Evolutionary conservation across 2,888 invertebrate species (phyloP), one percentile per base, ranked within the genome.

Genomic region (Brenthis hecate): DNA sequence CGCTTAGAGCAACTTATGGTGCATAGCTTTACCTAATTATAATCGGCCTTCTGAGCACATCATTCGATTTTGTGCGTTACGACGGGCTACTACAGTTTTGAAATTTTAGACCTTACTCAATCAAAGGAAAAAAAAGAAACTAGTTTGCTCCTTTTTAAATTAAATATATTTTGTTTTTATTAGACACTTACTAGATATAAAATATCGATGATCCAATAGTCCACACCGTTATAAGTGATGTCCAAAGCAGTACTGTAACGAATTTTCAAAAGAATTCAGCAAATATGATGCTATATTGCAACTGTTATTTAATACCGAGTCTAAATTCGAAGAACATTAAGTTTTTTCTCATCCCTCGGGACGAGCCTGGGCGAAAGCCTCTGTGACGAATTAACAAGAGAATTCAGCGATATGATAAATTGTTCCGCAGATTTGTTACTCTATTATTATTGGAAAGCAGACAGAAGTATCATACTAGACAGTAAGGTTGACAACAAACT

Each of bases 361-460:
- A 82, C 80, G 75, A 62, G 43, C 47, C 57, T 54, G 77, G 77
- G 81, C 80, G 78, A 81, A 83, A 84, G 80, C 80, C 81, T 82
- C 81, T 83, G 84, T 82, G 80, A 81, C 91, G 85, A 91, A 91
- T 90, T 87, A 89, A 89, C 89, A 79, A 89, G 90, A 85, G 88
- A 88, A 82, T 83, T 84, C 81, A 80, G 66, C 69, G 69, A 70
- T 82, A 86, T 89, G 87, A 90, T 88, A 80, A 85, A 90, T 91
- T 79, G 82, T 76, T 82, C 80, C 73, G 82, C 80, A 79, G 79
- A 80, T 83, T 83, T 77, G 78, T 74, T 80, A 78, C 78, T 78
- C 80, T 81, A 81, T 80, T 80, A 79, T 78, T 69, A 73, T 70
- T 16, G n/a, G 36, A 63, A 14, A 51, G 36, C 48, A 47, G 56